Percentiles rank a stretch among this genome's conserved stretches.
These are phyloP conservation scores for Plagodis pulveraria DNA, from an alignment of 2,888 invertebrate species.

Conservation along the genomic window DNA sequence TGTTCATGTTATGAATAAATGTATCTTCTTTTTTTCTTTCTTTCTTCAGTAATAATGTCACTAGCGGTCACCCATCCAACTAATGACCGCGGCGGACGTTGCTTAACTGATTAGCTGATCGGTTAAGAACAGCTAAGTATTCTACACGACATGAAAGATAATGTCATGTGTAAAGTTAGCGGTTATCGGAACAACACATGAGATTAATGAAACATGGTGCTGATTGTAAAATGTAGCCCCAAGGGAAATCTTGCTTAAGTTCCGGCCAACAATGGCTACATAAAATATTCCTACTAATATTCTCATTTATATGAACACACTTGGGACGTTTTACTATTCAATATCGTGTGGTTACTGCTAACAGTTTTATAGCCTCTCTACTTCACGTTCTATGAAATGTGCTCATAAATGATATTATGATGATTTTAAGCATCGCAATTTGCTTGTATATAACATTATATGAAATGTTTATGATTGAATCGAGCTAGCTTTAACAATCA, in stretches of 20 bases:
- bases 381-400: slow-evolving; percentile 11
- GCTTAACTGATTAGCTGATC: no score
- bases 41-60: no score
- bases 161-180: slow-evolving; percentile 2
- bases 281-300: slow-evolving; percentile 66
- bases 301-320: slow-evolving; percentile 56
- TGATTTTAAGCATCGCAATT: slow-evolving; percentile 9
- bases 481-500: not conserved
- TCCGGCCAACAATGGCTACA: slow-evolving; percentile 62
- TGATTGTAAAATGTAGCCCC: slow-evolving; percentile 70
- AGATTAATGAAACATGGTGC: slow-evolving; percentile 65
- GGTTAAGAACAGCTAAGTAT: no score
- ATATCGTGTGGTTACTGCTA: slow-evolving; percentile 45
- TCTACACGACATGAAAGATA: not conserved
- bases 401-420: slow-evolving; percentile 6
- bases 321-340: slow-evolving; percentile 56
- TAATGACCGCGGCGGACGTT: no score
- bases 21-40: no score
- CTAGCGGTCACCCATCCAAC: no score
- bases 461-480: not conserved
- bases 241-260: slow-evolving; percentile 75
- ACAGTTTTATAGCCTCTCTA: slow-evolving; percentile 41
- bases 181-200: slow-evolving; percentile 51
- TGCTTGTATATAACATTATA: slow-evolving; percentile 4
- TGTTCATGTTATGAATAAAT: no score